Percentiles rank a stretch among this genome's conserved stretches.
phyloP scores from a whole-genome alignment of 2,797 vertebrate genomes.

The Coluber constrictor region DNA sequence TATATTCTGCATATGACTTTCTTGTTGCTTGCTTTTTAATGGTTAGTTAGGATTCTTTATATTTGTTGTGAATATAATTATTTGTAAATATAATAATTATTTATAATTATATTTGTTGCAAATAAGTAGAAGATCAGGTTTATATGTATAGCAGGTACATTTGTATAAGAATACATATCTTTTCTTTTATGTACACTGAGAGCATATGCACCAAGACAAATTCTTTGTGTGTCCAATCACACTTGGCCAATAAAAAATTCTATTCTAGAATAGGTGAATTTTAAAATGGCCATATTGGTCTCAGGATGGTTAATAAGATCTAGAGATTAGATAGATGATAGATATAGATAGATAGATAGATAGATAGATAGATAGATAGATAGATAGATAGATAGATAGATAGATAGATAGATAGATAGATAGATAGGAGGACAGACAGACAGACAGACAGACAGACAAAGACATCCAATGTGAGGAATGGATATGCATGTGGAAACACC shows the following conservation, averaged over 20 bases:
- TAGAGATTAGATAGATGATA: not conserved
- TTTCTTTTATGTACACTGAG: too few species aligned
- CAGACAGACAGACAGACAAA: not conserved
- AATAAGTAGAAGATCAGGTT: not conserved
- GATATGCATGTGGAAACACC: not conserved
- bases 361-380: not conserved
- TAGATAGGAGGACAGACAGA: not conserved
- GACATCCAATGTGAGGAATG: not conserved
- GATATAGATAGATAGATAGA: not conserved
- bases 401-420: not conserved
- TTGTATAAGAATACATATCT: too few species aligned
- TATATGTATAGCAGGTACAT: too few species aligned
- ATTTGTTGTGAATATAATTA: too few species aligned
- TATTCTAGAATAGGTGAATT: not conserved
- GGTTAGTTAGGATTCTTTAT: not conserved
- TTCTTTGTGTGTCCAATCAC: too few species aligned
- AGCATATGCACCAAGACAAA: too few species aligned
- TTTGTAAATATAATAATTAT: too few species aligned
- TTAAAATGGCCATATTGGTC: not conserved
- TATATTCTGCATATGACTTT: not conserved
- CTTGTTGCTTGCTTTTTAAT: not conserved
- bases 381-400: not conserved
- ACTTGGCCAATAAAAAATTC: too few species aligned
- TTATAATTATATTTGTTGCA: not conserved
- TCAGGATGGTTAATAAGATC: too few species aligned